phyloP scores from a whole-genome alignment of 2,888 invertebrate genomes.

The Noctua janthina region DNA sequence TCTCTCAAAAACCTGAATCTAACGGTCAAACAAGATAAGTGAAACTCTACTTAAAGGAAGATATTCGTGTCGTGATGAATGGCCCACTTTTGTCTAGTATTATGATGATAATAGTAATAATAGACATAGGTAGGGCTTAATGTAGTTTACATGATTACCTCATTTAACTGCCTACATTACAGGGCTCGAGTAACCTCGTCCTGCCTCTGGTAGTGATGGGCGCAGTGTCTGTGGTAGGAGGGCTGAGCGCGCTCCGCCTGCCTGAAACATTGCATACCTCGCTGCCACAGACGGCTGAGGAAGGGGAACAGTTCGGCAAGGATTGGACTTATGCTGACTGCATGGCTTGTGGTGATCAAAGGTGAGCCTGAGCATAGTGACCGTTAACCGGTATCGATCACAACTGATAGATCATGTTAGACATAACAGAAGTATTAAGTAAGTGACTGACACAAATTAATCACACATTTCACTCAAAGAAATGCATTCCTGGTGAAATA shows the following conservation, averaged over 20 bases:
- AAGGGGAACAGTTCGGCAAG: slow-evolving; percentile 96
- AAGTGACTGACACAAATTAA: neutral
- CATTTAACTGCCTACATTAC: slow-evolving; percentile 23
- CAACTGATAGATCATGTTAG: neutral
- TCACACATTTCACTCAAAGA: neutral
- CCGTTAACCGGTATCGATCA: too few relatives aligned
- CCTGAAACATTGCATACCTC: slow-evolving; percentile 96
- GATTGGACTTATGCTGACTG: slow-evolving; percentile 95
- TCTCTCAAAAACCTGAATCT: neutral
- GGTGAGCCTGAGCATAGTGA: slow-evolving; percentile 80
- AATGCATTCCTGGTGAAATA: neutral
- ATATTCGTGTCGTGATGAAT: neutral
- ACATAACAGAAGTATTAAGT: neutral
- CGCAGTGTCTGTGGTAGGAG: slow-evolving; percentile 94
- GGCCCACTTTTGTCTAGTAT: neutral
- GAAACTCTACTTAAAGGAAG: neutral
- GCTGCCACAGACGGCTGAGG: slow-evolving; percentile 96
- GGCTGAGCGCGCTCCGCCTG: slow-evolving; percentile 94
- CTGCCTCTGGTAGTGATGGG: slow-evolving; percentile 96
- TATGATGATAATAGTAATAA: neutral
- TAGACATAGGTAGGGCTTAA: neutral
- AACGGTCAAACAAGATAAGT: neutral
- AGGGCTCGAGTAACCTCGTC: slow-evolving; percentile 96
- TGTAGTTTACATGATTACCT: neutral
- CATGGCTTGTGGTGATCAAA: slow-evolving; percentile 92